phyloP scores from a whole-genome alignment of 2,888 invertebrate genomes.

The Prosopocoilus inquinatus region DNA sequence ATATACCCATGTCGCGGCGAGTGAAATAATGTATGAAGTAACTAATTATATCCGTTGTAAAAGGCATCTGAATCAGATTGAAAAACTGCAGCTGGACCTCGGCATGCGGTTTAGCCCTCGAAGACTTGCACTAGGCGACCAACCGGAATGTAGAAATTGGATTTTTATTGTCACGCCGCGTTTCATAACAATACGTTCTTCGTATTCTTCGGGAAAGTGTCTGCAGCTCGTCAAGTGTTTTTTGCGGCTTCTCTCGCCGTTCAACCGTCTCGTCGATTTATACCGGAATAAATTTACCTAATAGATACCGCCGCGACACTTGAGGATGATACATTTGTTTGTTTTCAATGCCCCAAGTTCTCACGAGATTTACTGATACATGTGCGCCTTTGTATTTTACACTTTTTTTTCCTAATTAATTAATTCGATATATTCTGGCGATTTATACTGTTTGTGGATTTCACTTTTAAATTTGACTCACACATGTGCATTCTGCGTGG shows the following conservation, averaged over 20 bases:
- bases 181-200: slow-evolving; percentile 41
- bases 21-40: slow-evolving; percentile 44
- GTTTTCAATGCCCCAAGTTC: neutral
- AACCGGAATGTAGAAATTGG: slow-evolving; percentile 46
- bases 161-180: slow-evolving; percentile 48
- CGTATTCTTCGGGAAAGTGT: slow-evolving; percentile 21
- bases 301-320: slow-evolving; percentile 2
- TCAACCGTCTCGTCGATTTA: slow-evolving; percentile 5
- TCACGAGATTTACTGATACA: slow-evolving; percentile 1
- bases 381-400: neutral
- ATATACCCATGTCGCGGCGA: slow-evolving; percentile 26
- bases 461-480: neutral
- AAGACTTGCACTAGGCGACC: slow-evolving; percentile 31
- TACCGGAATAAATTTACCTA: slow-evolving; percentile 8
- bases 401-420: neutral
- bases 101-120: slow-evolving; percentile 19
- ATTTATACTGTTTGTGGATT: neutral
- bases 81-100: neutral
- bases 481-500: too few relatives aligned
- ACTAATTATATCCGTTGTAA: slow-evolving; percentile 46
- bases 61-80: slow-evolving; percentile 1
- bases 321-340: neutral
- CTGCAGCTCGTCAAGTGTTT: slow-evolving; percentile 33
- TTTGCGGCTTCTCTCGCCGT: slow-evolving; percentile 23
- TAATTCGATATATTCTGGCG: neutral